Base-by-base conservation (phyloP, 2,797 vertebrate genomes). In the Coregonus sp. region DNA sequence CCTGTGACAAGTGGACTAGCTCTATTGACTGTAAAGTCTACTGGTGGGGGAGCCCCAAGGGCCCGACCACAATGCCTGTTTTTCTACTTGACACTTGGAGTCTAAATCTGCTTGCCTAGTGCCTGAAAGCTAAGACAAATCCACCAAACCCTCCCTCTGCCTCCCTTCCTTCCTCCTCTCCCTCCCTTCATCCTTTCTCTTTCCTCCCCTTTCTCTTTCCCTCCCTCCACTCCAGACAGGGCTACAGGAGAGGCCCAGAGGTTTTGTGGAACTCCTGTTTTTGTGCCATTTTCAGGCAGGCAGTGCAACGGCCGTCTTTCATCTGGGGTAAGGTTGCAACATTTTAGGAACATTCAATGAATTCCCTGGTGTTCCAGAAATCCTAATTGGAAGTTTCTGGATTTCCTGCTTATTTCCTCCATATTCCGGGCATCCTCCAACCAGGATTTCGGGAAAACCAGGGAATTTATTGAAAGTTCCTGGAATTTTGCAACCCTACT, bases 1-100 rank as follows among this genome's bases (percentile, higher is more conserved):
- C 81, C 74, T 51, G 87, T 95, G 94, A 95, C 93, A 95, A 94
- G 94, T 95, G 93, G 90, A 93, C 93, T 92, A 90, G 92, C 88
- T 93, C 94, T 94, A 95, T 95, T 95, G 94, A 94, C 93, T 93
- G 93, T 94, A 93, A 94, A 94, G 93, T 93, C 92, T 91, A 92
- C 88, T 91, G 90, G 86, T 86, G 88, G 86, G 88, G 86, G 88
- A 90, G 86, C 72, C 73, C 84, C 81, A 72, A 84, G 82, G 84
- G 86, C 80, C 81, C 50, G 37, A 52, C 86, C 85, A 93, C 91
- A 93, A 93, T 93, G 88, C 83, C 84, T 93, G 91, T 92, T 94
- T 92, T 93, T 93, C 89, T 93, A 88, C 86, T 93, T 93, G 92
- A 93, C 92, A 94, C 92, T 93, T 90, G 77, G 90, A 93, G 84